These are phyloP conservation scores for Drosophila colorata DNA, from an alignment of 2,888 invertebrate species.

Conservation along the genomic window DNA sequence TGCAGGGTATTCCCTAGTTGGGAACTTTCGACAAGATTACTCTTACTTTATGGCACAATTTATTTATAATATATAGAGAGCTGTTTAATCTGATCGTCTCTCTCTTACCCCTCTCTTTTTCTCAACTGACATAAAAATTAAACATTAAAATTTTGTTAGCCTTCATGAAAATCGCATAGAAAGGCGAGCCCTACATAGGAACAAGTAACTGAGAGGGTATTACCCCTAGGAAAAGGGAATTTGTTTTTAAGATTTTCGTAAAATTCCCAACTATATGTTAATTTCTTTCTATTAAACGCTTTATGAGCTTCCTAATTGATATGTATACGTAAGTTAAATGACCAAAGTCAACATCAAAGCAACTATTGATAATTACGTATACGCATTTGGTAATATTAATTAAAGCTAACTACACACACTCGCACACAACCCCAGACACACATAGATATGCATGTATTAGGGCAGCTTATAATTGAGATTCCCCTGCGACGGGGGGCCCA, in stretches of 20 bases:
- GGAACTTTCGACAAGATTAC: too few species aligned
- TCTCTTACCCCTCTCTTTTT: too few species aligned
- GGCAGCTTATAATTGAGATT: conserved; percentile 65
- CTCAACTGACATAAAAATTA: too few species aligned
- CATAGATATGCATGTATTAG: conserved; percentile 27
- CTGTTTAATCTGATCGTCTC: too few species aligned
- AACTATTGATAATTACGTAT: conserved; percentile 40
- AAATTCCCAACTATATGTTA: conserved; percentile 1
- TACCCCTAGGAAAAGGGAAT: too few species aligned
- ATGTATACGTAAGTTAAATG: conserved; percentile 9
- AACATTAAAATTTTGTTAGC: too few species aligned
- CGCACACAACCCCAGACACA: conserved; percentile 7
- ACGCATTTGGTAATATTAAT: conserved; percentile 44
- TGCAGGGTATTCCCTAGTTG: too few species aligned
- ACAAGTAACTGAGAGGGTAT: too few species aligned
- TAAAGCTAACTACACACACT: conserved; percentile 38
- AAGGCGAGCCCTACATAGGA: too few species aligned
- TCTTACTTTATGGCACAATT: too few species aligned
- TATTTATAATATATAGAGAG: too few species aligned
- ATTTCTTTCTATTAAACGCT: not conserved
- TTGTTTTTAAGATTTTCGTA: not conserved
- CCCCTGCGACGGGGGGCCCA: conserved; percentile 25
- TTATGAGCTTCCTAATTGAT: conserved; percentile 9
- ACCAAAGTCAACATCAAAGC: conserved; percentile 14
- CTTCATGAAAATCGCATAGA: too few species aligned